phyloP scores from a whole-genome alignment of 1,140 invertebrate species.

The Listronotus oregonensis region DNA sequence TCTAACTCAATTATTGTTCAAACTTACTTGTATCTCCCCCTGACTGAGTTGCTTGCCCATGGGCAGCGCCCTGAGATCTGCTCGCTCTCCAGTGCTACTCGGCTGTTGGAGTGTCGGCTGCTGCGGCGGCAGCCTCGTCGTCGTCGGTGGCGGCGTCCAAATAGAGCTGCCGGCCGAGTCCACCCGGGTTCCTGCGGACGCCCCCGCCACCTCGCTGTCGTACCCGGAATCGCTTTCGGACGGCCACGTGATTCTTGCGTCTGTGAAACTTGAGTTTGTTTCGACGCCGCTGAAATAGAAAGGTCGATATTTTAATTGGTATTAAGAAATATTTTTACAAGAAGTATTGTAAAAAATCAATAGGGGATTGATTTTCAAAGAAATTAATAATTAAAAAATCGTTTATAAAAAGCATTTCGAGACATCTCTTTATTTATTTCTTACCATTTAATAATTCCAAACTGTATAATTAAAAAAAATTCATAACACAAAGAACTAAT shows the following conservation, averaged over 20 bases:
- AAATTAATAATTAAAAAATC: too few relatives aligned
- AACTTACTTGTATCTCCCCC: conserved; percentile 47
- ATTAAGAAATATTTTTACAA: background rate
- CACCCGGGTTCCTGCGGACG: background rate
- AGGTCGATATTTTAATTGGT: background rate
- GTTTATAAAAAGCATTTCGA: too few relatives aligned
- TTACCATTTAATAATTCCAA: too few relatives aligned
- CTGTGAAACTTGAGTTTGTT: conserved; percentile 77
- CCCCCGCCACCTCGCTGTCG: conserved; percentile 16
- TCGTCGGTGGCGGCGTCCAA: conserved; percentile 1
- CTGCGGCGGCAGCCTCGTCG: conserved; percentile 25
- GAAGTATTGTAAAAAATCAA: too few relatives aligned
- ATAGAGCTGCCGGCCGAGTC: background rate
- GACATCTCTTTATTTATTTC: too few relatives aligned
- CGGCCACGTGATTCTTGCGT: conserved; percentile 75
- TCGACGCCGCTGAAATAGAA: conserved; percentile 61
- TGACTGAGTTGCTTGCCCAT: conserved; percentile 42
- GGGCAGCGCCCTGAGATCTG: conserved; percentile 18
- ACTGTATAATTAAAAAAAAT: too few relatives aligned
- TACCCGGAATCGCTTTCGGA: conserved; percentile 35
- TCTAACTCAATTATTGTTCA: too few relatives aligned
- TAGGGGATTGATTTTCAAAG: too few relatives aligned
- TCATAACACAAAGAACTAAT: too few relatives aligned
- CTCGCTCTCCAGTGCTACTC: conserved; percentile 3
- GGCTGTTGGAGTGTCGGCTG: conserved; percentile 31